Base-by-base conservation (phyloP, 2,797 vertebrate genomes). In the Cetoscarus ocellatus region DNA sequence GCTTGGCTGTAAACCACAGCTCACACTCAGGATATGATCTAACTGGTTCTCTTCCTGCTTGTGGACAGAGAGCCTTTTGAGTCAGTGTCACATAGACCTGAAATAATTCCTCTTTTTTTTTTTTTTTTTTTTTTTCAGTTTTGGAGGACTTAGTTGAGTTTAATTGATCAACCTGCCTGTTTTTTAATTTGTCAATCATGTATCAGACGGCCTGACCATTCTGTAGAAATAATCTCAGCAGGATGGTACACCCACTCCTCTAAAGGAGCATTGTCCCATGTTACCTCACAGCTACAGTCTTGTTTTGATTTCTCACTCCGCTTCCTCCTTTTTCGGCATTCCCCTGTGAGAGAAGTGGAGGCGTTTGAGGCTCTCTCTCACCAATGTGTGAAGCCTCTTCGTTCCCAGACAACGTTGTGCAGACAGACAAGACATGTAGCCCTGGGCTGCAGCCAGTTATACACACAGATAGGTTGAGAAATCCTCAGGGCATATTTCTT, bases 1-100 rank as follows among this genome's bases (percentile, higher is more conserved):
- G 49, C 83, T 68, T 72, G 66, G 55, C 70, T 84, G 67, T 60
- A 82, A 67, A 80, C 57, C 52, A 50, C 63, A 52, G 72, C 57
- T 83, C 77, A 70, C 78, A 83, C 68, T 87, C 85, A 92, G 93
- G 93, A 93, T 90, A 57, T 92, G 86, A 93, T 77, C 80, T 84
- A 90, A 74, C 66, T 45, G 43, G 84, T 73, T 71, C 80, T 74
- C 81, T 94, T 94, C 87, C 89, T 91, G 84, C 82, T 59, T 70
- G 50, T 80, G 77, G 73, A 84, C 73, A 61, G 50, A 18, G 5
- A 49, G 54, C 68, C 56, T 45, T 91, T 76, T 79, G 67, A 88
- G 72, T 90, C 82, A 70, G 65, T 60, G 60, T 61, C 60, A 56
- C 58, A 80, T 70, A 67, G 53, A 66, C 18, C 7, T 59, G n/a